Evolutionary conservation across 2,797 vertebrate species (phyloP).

Genomic region (Semaprochilodus insignis): DNA sequence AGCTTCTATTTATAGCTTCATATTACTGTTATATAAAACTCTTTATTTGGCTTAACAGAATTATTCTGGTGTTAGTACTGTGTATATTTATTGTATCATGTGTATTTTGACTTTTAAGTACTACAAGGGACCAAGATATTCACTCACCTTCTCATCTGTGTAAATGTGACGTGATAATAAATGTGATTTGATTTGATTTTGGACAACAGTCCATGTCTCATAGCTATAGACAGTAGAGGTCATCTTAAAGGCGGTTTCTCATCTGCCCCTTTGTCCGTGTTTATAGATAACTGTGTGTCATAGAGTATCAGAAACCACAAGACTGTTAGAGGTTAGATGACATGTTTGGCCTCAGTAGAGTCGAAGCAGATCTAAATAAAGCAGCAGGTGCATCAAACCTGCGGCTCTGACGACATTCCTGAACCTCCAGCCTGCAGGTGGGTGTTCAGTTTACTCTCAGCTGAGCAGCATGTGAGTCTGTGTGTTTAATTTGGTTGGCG

Average conservation of each 20-base stretch:
- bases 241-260: neutral
- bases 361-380: neutral
- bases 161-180: too few species aligned
- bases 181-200: too few species aligned
- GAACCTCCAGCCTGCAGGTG: neutral
- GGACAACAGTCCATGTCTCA: neutral
- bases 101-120: too few species aligned
- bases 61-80: too few species aligned
- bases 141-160: too few species aligned
- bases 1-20: too few species aligned
- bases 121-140: too few species aligned
- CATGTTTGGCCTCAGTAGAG: neutral
- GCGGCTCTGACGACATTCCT: neutral
- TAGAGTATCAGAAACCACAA: neutral
- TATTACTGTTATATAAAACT: too few species aligned
- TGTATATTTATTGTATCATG: too few species aligned
- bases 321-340: neutral
- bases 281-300: neutral
- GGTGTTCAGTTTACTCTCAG: neutral
- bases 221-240: neutral
- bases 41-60: too few species aligned
- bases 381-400: constrained; percentile 2
- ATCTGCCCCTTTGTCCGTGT: neutral
- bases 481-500: neutral
- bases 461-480: neutral